These are phyloP conservation scores for Ovibos moschatus DNA, from an alignment of 2,113 vertebrate species.

Conservation along the genomic window DNA sequence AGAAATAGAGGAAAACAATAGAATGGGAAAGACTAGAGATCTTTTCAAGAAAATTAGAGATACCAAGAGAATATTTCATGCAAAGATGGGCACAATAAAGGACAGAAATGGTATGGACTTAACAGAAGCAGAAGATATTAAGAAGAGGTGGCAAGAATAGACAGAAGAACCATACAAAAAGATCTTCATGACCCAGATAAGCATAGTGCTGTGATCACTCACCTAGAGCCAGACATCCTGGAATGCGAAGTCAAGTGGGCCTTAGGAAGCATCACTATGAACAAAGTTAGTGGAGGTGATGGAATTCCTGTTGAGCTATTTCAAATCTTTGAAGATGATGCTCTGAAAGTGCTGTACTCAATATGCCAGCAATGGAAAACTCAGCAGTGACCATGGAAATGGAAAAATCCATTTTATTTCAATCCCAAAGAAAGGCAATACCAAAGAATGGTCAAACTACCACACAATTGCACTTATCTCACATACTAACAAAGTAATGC, in stretches of 20 bases:
- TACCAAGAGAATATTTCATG: background rate
- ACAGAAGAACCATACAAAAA: background rate
- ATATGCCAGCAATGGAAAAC: background rate
- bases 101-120: background rate
- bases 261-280: background rate
- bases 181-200: background rate
- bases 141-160: background rate
- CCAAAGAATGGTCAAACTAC: background rate
- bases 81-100: background rate
- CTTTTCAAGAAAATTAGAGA: background rate
- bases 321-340: background rate
- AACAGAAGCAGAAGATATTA: background rate
- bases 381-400: background rate
- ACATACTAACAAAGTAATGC: background rate
- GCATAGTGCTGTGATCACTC: background rate
- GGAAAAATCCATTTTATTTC: background rate
- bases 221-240: background rate
- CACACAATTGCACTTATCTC: background rate
- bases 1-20: background rate
- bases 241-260: accelerated
- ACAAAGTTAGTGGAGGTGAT: background rate
- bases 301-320: background rate
- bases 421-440: background rate
- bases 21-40: background rate
- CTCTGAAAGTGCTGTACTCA: background rate